Base-by-base conservation (phyloP, 1,140 invertebrate genomes). In the Meloidogyne floridensis region DNA sequence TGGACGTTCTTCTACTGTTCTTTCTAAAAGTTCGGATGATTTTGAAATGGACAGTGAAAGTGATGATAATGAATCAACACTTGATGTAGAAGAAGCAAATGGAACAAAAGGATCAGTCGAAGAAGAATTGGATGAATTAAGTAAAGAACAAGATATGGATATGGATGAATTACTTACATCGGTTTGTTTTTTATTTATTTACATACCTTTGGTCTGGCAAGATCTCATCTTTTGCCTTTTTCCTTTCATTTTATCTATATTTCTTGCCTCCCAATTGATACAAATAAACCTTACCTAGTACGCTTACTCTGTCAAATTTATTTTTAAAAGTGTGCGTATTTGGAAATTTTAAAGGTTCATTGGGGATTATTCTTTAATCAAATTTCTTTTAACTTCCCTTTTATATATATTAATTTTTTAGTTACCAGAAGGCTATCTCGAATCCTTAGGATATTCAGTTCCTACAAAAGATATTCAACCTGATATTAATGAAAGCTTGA, bases 1-100 rank as follows among this genome's bases (percentile, higher is more conserved):
- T 77, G 54, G 84, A 20, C 53, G 43, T 56, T 51, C 43, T 43
- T 82, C 76, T 18, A 47, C 65, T 53, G n/a, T 65, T 65, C 59
- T n/a, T 65, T 65, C 59, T 59, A 83, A 81, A 71, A 82, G 85
- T 65, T 76, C 74, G 54, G 86, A 90, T 84, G 90, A 93, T 90
- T 95, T 96, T 86, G 96, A 95, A 74, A 93, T 90, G 72, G 85
- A 92, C 4, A 71, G 18, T 18, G 72, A 74, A 86, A 94, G 94
- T 73, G 96, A 98, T 91, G 96, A 98, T 91, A 95, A 97, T 91
- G 95, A 96, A 91, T 97, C 95, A 9, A 98, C 86, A 0, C 71
- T 98, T 88, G 95, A 94, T n/a, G 94, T 94, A 90, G 94, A 94
- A 75, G 95, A 97, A 90, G 90, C 89, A 65, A 93, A 94, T 88